A percentile compares a stretch with the other conserved stretches of the same genome.
Evolutionary conservation across 2,113 vertebrate genomes (phyloP).

Genomic region (Nesospiza acunhae): DNA sequence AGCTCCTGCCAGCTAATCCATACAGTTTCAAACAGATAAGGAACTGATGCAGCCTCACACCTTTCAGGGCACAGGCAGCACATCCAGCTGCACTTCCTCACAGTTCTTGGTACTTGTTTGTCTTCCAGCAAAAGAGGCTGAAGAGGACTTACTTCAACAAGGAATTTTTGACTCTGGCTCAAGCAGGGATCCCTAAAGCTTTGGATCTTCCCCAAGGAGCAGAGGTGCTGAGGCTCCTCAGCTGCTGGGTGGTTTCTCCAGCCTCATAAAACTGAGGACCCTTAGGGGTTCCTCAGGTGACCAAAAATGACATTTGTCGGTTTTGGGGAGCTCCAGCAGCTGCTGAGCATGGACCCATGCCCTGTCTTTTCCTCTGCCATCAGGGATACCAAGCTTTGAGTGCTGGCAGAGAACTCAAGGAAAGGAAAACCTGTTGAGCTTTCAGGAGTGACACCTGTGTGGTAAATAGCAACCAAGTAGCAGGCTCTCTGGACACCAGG

Average conservation of each 20-base stretch:
- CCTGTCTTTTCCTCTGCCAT: not conserved
- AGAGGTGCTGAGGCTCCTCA: not conserved
- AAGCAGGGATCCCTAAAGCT: rapidly evolving
- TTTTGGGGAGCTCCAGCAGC: not conserved
- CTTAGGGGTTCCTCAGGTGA: not conserved
- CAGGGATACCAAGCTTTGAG: rapidly evolving
- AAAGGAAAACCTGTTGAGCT: not conserved
- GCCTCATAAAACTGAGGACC: not conserved
- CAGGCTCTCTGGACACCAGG: not conserved
- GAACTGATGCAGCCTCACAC: not conserved
- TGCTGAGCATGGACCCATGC: rapidly evolving
- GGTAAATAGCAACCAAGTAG: not conserved
- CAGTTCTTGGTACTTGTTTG: not conserved
- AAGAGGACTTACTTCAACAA: not conserved
- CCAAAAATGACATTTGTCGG: not conserved
- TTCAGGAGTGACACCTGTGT: not conserved
- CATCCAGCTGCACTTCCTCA: not conserved
- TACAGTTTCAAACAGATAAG: not conserved
- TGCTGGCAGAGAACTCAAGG: not conserved
- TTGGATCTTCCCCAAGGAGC: not conserved
- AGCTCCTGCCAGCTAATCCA: not conserved
- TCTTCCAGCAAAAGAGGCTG: not conserved
- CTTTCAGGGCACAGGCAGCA: not conserved
- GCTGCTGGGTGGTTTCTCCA: not conserved
- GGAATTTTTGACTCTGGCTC: not conserved